These are phyloP conservation scores for Zeus faber DNA, from an alignment of 2,113 vertebrate genomes.

Conservation along the genomic window DNA sequence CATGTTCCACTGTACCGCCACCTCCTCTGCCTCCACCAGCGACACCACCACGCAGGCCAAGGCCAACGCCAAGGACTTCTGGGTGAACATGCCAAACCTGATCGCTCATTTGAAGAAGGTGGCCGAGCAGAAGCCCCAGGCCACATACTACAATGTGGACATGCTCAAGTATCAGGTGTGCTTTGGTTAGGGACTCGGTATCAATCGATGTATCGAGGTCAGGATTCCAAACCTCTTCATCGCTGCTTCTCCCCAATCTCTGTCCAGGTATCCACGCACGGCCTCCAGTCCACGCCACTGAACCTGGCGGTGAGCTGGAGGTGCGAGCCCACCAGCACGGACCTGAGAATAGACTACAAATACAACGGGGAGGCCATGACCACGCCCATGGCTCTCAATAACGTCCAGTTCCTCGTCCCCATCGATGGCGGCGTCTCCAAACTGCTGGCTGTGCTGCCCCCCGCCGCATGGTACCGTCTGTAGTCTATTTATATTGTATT, in stretches of 20 bases:
- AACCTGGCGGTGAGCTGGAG: conserved; percentile 96
- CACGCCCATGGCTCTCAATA: conserved; percentile 88
- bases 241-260: too few species aligned
- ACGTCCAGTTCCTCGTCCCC: conserved; percentile 95
- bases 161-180: conserved; percentile 99
- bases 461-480: conserved; percentile 86
- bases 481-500: too few species aligned
- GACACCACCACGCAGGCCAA: conserved; percentile 84
- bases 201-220: neutral
- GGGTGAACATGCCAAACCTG: conserved; percentile 99
- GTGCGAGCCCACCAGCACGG: conserved; percentile 91
- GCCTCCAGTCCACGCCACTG: conserved; percentile 89
- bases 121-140: conserved; percentile 96
- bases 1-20: neutral
- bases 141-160: conserved; percentile 98
- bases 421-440: conserved; percentile 92
- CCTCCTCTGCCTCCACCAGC: conserved; percentile 56
- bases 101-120: conserved; percentile 97
- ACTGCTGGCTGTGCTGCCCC: conserved; percentile 93
- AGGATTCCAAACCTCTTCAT: neutral
- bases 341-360: conserved; percentile 97
- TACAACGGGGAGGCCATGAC: conserved; percentile 95
- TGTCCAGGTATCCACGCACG: conserved; percentile 87
- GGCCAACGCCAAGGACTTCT: conserved; percentile 89
- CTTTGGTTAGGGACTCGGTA: neutral